Percentiles rank a stretch among this genome's conserved stretches.
phyloP scores from a whole-genome alignment of 2,797 vertebrate species.

The Falco berigora region DNA sequence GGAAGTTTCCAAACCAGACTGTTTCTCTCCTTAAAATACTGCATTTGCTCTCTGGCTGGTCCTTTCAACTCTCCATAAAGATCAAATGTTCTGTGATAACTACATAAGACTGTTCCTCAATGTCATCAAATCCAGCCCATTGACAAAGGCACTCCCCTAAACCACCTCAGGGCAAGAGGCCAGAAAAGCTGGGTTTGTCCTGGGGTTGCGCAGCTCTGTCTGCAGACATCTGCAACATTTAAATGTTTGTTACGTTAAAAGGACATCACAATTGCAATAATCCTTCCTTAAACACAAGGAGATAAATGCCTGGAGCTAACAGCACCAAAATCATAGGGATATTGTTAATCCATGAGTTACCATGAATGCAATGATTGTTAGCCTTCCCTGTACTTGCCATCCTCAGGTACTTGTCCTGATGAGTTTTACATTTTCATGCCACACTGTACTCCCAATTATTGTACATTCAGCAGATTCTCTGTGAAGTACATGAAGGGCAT shows the following conservation, averaged over 20 bases:
- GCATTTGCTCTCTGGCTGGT: background rate
- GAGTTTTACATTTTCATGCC: background rate
- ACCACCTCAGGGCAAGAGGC: background rate
- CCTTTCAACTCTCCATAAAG: background rate
- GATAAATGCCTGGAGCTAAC: background rate
- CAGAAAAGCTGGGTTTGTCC: background rate
- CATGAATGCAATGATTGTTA: background rate
- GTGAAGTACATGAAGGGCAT: background rate
- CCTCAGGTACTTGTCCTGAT: background rate
- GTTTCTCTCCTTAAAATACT: background rate
- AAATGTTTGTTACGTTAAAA: background rate
- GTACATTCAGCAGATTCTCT: background rate
- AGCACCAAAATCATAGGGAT: background rate
- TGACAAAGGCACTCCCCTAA: background rate
- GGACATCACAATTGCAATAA: background rate
- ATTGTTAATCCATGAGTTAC: background rate
- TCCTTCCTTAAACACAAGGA: background rate
- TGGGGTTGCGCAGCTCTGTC: background rate
- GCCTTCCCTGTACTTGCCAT: background rate
- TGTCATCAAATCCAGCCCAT: background rate
- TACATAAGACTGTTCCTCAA: background rate
- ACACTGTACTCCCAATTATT: background rate
- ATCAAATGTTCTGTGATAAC: background rate
- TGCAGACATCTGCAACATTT: background rate
- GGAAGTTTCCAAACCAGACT: background rate